phyloP scores from a whole-genome alignment of 2,888 invertebrate species.

The Drosophila monieri region DNA sequence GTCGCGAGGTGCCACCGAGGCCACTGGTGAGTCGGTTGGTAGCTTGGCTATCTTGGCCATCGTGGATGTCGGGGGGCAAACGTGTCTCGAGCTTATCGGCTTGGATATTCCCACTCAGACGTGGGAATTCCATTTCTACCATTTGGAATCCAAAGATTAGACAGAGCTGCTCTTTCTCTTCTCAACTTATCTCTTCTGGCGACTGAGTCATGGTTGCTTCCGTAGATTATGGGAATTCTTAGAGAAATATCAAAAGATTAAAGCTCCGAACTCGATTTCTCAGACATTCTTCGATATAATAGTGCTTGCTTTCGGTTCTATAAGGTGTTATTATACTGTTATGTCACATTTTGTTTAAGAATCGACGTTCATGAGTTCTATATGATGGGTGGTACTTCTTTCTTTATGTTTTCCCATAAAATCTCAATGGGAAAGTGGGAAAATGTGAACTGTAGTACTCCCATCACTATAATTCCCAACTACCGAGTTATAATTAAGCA shows the following conservation, averaged over 20 bases:
- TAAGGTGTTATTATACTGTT: too few species aligned
- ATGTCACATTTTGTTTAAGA: too few species aligned
- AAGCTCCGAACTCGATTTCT: slow-evolving; percentile 4
- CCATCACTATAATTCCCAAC: background rate
- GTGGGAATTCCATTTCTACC: background rate
- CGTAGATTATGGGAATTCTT: background rate
- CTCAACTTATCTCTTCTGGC: background rate
- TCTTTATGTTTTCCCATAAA: too few species aligned
- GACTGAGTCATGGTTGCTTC: background rate
- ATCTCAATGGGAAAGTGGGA: too few species aligned
- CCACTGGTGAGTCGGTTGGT: slow-evolving; percentile 86
- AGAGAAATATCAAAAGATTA: slow-evolving; percentile 4
- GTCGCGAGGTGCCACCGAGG: slow-evolving; percentile 95
- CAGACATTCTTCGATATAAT: background rate
- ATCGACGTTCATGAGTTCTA: too few species aligned
- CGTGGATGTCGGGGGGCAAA: background rate
- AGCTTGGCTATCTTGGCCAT: background rate
- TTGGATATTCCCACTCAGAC: background rate
- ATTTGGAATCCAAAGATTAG: slow-evolving; percentile 9
- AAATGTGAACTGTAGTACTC: too few species aligned
- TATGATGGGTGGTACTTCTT: too few species aligned
- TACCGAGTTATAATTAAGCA: background rate
- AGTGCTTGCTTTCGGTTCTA: too few species aligned
- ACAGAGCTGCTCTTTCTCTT: background rate
- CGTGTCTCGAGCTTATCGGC: background rate